Percentiles rank a stretch among this genome's conserved stretches.
phyloP scores from a whole-genome alignment of 2,888 invertebrate genomes.

The Aleiodes leptofemur region DNA sequence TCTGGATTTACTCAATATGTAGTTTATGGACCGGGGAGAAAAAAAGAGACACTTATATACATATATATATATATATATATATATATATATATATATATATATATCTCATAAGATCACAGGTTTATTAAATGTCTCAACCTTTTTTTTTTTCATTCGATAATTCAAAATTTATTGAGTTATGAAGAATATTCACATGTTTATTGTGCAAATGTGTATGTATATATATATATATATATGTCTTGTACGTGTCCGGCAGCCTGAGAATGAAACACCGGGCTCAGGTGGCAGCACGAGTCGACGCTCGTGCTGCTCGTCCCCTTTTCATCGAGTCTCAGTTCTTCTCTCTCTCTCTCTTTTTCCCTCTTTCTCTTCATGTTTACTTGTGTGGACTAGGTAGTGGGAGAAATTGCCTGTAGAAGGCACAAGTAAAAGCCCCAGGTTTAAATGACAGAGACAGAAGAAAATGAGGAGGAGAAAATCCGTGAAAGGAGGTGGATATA shows the following conservation, averaged over 20 bases:
- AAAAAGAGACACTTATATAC: not conserved
- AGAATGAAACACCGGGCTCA: constrained; percentile 55
- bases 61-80: too few relatives aligned
- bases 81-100: too few relatives aligned
- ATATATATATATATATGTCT: too few relatives aligned
- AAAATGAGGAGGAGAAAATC: constrained; percentile 30
- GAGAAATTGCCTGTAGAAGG: constrained; percentile 41
- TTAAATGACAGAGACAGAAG: constrained; percentile 18
- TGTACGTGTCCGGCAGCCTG: not conserved
- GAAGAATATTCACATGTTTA: not conserved
- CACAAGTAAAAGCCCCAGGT: constrained; percentile 25
- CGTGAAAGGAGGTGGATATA: too few relatives aligned
- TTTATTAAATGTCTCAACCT: too few relatives aligned
- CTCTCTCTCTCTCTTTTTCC: constrained; percentile 24
- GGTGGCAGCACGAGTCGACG: constrained; percentile 73
- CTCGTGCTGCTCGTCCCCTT: constrained; percentile 53
- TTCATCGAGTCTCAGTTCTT: constrained; percentile 42
- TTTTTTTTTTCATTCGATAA: not conserved
- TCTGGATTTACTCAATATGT: constrained; percentile 14
- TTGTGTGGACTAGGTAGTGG: constrained; percentile 40
- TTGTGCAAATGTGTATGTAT: not conserved
- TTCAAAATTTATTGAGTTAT: not conserved
- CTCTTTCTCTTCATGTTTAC: constrained; percentile 34
- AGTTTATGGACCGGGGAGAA: constrained; percentile 2
- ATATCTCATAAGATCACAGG: too few relatives aligned